phyloP scores from a whole-genome alignment of 2,888 invertebrate species.

The Cremastinae sp. region DNA sequence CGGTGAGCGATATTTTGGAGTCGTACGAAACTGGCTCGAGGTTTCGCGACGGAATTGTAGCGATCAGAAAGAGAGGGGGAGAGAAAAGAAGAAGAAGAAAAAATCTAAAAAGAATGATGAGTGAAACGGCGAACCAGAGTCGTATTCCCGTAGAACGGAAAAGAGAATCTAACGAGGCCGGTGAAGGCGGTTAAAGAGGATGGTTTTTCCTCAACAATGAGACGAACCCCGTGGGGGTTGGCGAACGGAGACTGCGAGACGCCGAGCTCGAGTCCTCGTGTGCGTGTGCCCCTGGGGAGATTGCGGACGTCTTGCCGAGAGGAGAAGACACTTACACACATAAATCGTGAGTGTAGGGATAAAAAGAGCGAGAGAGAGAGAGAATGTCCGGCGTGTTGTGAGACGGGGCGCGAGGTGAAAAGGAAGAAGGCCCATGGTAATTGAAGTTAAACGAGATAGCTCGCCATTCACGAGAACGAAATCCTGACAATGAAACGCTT shows the following conservation, averaged over 20 bases:
- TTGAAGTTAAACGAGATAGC: slow-evolving; percentile 77
- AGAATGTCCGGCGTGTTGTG: slow-evolving; percentile 32
- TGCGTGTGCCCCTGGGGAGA: slow-evolving; percentile 49
- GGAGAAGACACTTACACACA: slow-evolving; percentile 26
- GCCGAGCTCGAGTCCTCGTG: slow-evolving; percentile 29
- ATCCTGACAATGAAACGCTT: slow-evolving; percentile 72
- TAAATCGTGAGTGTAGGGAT: neutral
- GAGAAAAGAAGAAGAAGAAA: too few relatives aligned
- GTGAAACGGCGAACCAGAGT: neutral
- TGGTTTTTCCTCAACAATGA: slow-evolving; percentile 71
- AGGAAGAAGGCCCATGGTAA: slow-evolving; percentile 71
- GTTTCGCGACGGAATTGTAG: slow-evolving; percentile 15
- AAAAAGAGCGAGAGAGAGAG: neutral
- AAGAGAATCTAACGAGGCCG: slow-evolving; percentile 71
- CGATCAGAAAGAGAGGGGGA: slow-evolving; percentile 7
- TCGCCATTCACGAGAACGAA: slow-evolving; percentile 71
- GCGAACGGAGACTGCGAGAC: slow-evolving; percentile 54
- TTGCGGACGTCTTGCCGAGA: slow-evolving; percentile 53
- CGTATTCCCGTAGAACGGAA: slow-evolving; percentile 54
- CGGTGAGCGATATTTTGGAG: slow-evolving; percentile 50
- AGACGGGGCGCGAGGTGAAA: slow-evolving; percentile 67
- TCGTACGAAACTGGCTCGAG: slow-evolving; percentile 36
- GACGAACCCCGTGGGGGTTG: slow-evolving; percentile 50
- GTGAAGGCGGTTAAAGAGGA: slow-evolving; percentile 67
- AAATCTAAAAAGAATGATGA: too few relatives aligned